These are phyloP conservation scores for Melierax canorus DNA, from an alignment of 2,113 vertebrate species.

Conservation along the genomic window DNA sequence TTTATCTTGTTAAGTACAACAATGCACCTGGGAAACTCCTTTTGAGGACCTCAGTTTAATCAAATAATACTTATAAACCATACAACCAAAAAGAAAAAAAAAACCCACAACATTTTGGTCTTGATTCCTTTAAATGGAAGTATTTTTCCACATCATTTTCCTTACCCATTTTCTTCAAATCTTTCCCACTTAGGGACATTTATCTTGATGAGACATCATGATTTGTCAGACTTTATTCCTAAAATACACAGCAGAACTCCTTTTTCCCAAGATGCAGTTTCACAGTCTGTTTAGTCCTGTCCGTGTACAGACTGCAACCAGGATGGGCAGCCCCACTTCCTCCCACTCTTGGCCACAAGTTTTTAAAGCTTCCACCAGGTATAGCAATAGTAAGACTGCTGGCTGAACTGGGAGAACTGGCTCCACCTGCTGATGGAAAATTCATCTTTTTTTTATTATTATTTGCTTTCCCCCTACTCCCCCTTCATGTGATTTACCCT, in stretches of 20 bases:
- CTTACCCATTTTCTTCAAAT: neutral
- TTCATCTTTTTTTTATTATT: too few relatives aligned
- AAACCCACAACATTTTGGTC: neutral
- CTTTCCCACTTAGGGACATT: neutral
- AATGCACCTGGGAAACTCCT: neutral
- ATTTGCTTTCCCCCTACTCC: rapidly evolving
- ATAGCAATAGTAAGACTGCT: neutral
- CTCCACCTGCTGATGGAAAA: neutral
- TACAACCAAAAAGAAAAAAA: neutral
- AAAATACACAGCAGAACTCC: neutral
- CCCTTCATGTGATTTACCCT: neutral
- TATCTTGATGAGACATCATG: neutral
- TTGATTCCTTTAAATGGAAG: neutral
- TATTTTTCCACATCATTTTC: neutral
- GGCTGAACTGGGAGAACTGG: neutral
- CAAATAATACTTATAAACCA: neutral
- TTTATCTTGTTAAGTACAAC: neutral
- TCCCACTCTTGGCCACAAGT: neutral
- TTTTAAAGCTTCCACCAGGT: neutral
- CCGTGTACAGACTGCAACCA: neutral
- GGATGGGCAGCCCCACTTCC: neutral
- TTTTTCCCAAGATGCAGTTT: neutral
- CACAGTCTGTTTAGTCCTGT: neutral
- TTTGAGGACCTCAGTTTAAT: neutral
- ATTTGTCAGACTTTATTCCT: neutral